These are phyloP conservation scores for Cataglyphis altisquamis DNA, from an alignment of 2,888 invertebrate genomes.

Conservation along the genomic window DNA sequence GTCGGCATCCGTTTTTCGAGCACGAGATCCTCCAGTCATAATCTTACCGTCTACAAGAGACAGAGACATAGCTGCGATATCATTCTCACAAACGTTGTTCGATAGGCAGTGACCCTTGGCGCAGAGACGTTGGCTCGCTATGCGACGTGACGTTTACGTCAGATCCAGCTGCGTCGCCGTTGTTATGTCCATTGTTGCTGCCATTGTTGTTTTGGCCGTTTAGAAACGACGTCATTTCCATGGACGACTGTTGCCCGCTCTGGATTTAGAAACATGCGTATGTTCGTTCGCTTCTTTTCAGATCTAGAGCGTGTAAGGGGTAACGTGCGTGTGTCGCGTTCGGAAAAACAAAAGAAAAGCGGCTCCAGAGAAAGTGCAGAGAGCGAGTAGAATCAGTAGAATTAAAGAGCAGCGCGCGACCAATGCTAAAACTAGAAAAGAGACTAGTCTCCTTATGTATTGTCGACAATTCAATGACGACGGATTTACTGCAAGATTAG, in stretches of 20 bases:
- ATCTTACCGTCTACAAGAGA: conserved; percentile 41
- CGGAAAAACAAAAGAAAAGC: conserved; percentile 77
- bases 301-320: conserved; percentile 84
- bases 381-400: conserved; percentile 73
- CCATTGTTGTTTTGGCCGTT: conserved; percentile 85
- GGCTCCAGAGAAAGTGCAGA: conserved; percentile 73
- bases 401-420: conserved; percentile 72
- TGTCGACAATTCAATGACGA: conserved; percentile 67
- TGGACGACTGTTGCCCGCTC: conserved; percentile 85
- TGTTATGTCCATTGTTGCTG: conserved; percentile 80
- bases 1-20: not conserved
- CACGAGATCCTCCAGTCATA: not conserved
- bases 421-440: conserved; percentile 74
- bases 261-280: conserved; percentile 86
- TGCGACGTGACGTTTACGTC: conserved; percentile 72
- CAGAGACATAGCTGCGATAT: conserved; percentile 33
- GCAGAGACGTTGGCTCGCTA: conserved; percentile 74
- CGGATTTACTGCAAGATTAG: conserved; percentile 64
- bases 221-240: conserved; percentile 86
- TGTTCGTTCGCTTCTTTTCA: conserved; percentile 86
- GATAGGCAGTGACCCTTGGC: conserved; percentile 78
- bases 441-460: conserved; percentile 74
- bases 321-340: conserved; percentile 84
- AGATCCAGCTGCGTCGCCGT: conserved; percentile 78
- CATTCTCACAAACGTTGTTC: conserved; percentile 80